Base-by-base conservation (phyloP, 2,888 invertebrate genomes). In the Furcula furcula region DNA sequence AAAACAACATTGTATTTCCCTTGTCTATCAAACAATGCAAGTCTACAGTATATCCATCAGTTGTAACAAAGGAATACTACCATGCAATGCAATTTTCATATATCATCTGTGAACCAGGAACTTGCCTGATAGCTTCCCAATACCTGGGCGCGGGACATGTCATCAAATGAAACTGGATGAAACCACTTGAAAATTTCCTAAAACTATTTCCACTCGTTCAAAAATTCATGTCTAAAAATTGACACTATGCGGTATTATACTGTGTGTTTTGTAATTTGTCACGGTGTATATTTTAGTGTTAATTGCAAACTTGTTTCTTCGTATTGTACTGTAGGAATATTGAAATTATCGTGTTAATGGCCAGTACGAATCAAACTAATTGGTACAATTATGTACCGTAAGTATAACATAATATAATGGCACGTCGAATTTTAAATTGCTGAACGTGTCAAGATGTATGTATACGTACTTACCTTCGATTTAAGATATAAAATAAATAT, bases 1-100 rank as follows among this genome's bases (percentile, higher is more conserved):
- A n/a, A n/a, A n/a, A n/a, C 16, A 16, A 3, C 16, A 6, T 6
- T 16, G 4, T 16, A 16, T 3, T 16, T 6, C 16, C 16, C 6
- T 6, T 6, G 6, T 16, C 16, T 16, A 16, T 16, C 16, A 16
- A 16, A 6, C 16, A 16, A 16, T 4, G n/a, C n/a, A n/a, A 4
- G 16, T 3, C 3, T 6, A 16, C 3, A 16, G 7, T 4, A 7
- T 20, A 20, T 20, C 20, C 20, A 20, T 20, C 7, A 20, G 20
- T 7, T 7, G 20, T 7, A 14, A 29, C 32, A 36, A 33, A 40
- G 16, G 32, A 37, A 49, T 40, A 49, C 46, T 48, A 40, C 34
- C 31, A 28, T 10, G n/a, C n/a, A n/a, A 13, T 29, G 34, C 49
- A 49, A 53, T 46, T 49, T 53, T 53, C 47, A 53, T 50, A 49